Evolutionary conservation across 2,888 invertebrate species (phyloP), one percentile per base, ranked within the genome.

Genomic region (Bhutanitis thaidina): DNA sequence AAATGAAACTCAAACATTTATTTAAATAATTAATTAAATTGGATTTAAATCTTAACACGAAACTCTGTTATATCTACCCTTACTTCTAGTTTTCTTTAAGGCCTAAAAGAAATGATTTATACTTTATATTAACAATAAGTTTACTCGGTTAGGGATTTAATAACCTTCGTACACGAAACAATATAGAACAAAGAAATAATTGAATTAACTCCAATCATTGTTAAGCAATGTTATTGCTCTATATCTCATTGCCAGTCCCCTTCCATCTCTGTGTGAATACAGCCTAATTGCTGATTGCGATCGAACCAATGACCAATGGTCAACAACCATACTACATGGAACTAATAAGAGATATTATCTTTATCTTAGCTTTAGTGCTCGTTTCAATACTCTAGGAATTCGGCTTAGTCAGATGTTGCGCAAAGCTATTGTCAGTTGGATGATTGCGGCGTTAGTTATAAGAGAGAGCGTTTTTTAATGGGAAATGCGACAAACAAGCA

Each of bases 321-420:
- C 56, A 59, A 54, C 51, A 55, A 56, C 54, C 54, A 46, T 55
- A 36, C 48, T 52, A 53, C 51, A 51, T 45, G 49, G 47, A 52
- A 54, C 38, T 58, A 54, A 56, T 55, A 56, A 51, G 36, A 53
- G 59, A 59, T 44, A 41, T 52, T 58, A 59, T 60, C 59, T 52
- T 10, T 48, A 41, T 40, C 32, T 38, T 35, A 52, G 41, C 45
- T 39, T 38, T 52, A 49, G 30, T 56, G 58, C 58, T 58, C 55
- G 59, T 15, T 61, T 55, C 55, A 45, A 56, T 54, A 60, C 58
- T 37, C 52, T 52, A 59, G 62, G 69, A 67, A 65, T 67, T 66
- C 45, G 60, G 57, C 57, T 67, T 63, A 66, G 65, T 64, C 65
- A 69, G 53, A 55, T 50, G 43, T 64, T 67, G 58, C 58, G 61